Base-by-base conservation (phyloP, 2,113 vertebrate species). In the Apodemus sylvaticus region DNA sequence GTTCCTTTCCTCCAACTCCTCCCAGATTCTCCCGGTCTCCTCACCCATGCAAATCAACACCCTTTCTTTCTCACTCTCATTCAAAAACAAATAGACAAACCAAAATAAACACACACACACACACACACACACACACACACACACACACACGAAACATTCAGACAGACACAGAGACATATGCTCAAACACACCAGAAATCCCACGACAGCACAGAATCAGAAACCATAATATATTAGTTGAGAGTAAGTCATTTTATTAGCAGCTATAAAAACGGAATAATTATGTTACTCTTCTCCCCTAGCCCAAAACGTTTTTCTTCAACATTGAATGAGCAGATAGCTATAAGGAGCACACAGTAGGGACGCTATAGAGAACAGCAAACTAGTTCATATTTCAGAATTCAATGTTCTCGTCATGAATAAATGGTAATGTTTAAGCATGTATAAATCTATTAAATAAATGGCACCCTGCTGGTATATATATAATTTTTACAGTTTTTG, bases 241-340 rank as follows among this genome's bases (percentile, higher is more conserved):
- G 89, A 62, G 73, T 3, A 36, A 90, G 26, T 70, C 12, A 45
- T 90, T 95, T 85, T 90, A 60, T 85, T 92, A 60, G 24, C 83
- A 26, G 24, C 48, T 87, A 39, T 87, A 22, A 92, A 95, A 42
- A 86, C 81, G 90, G 85, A 95, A 92, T 48, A 58, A 71, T 89
- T 91, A 60, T 51, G 17, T 82, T 71, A 73, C 82, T 82, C 10
- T 6, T 87, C 2, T 89, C 22, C 16, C 0, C 19, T 42, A 7
- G 24, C 31, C 58, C 62, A 19, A 58, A 29, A 58, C 24, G 24
- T 95, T 94, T 68, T 36, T 64, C 71, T 90, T 83, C 77, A 87
- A 92, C 45, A 36, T 26, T 45, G 64, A 62, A 42, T 68, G 48
- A 90, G 7, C 74, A 24, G 45, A 62, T 22, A 31, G 36, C 55